These are phyloP conservation scores for Hormiphora californensis DNA, from an alignment of 37 sponge, comb jelly and placozoan genomes.

Conservation along the genomic window DNA sequence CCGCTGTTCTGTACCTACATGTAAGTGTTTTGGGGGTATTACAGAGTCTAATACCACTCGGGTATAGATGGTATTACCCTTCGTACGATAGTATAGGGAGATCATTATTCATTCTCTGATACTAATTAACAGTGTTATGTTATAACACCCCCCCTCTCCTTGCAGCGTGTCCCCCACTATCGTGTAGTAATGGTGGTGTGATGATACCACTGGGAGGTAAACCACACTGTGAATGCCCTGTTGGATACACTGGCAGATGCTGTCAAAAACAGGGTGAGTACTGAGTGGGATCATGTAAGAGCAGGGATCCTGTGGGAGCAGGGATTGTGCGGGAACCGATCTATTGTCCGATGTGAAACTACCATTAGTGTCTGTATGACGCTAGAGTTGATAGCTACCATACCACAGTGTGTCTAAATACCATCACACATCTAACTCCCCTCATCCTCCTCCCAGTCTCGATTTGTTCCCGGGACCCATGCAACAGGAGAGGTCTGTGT, in stretches of 20 bases:
- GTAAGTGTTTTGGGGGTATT: neutral
- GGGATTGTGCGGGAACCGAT: too few species aligned
- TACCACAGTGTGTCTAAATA: neutral
- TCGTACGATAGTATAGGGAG: too few species aligned
- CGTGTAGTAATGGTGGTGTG: neutral
- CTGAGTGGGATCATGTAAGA: too few species aligned
- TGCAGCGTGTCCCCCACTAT: neutral
- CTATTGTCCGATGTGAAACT: too few species aligned
- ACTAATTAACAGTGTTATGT: too few species aligned
- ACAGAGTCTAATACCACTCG: neutral
- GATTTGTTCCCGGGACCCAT: slow-evolving; percentile 14
- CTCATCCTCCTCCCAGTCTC: neutral
- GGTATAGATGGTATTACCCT: too few species aligned
- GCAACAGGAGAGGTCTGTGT: slow-evolving; percentile 11
- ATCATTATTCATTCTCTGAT: too few species aligned
- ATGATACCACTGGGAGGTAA: neutral
- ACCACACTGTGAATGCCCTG: neutral
- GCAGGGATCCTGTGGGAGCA: too few species aligned
- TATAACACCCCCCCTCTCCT: neutral
- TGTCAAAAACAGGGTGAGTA: neutral
- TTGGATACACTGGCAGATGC: neutral
- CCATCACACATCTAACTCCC: neutral
- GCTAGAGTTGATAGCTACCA: neutral
- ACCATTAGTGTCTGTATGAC: too few species aligned
- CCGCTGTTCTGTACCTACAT: neutral